Conservation (phyloP, 2,797 vertebrate species). For the Pantherophis vulpinus region DNA sequence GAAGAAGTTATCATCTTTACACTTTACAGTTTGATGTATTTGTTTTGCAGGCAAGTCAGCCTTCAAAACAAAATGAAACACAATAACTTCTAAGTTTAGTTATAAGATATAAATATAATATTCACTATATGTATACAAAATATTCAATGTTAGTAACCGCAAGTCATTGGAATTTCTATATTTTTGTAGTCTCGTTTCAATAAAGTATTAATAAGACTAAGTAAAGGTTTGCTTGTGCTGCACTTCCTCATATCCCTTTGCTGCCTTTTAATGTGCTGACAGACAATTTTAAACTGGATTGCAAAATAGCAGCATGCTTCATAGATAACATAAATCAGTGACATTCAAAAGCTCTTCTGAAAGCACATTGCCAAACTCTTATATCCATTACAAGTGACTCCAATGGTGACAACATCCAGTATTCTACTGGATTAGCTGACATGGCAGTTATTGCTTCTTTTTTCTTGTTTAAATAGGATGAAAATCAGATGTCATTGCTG, state of each 20-base stretch:
- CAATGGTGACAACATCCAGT: constrained; percentile 1
- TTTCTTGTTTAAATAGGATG: constrained; percentile 17
- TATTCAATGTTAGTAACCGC: neutral
- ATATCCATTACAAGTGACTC: neutral
- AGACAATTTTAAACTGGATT: constrained; percentile 27
- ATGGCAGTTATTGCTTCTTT: constrained; percentile 1
- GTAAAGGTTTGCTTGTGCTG: neutral
- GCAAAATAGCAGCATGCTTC: constrained; percentile 1
- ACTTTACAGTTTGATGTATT: neutral
- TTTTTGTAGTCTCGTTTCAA: neutral
- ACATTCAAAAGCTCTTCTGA: constrained; percentile 11
- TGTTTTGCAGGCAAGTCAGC: neutral
- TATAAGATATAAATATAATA: neutral
- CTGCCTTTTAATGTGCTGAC: neutral
- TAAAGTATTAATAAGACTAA: constrained; percentile 24
- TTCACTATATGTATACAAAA: neutral
- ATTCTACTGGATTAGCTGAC: neutral
- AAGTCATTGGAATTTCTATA: neutral
- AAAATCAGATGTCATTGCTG: constrained; percentile 4
- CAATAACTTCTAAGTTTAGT: neutral
- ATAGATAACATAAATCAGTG: neutral
- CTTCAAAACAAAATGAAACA: neutral
- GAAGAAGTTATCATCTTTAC: constrained; percentile 8
- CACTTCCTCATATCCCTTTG: neutral
- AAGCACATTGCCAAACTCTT: constrained; percentile 16